phyloP scores from a whole-genome alignment of 1,140 invertebrate genomes.

The Drosophila orosa region DNA sequence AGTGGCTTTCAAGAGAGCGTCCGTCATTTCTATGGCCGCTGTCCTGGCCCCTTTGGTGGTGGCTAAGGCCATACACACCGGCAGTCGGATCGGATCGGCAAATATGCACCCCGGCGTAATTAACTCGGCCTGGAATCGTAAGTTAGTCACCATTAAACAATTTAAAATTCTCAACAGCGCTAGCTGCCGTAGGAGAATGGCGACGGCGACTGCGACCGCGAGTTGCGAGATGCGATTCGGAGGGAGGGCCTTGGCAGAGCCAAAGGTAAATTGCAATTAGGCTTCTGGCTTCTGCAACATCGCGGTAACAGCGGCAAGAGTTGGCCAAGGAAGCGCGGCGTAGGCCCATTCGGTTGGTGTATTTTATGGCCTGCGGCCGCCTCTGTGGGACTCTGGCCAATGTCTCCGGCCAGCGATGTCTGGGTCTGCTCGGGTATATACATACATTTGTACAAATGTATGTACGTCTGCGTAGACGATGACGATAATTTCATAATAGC shows the following conservation, averaged over 20 bases:
- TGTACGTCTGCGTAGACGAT: slow-evolving; percentile 38
- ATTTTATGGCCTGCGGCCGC: slow-evolving; percentile 73
- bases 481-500: slow-evolving; percentile 81
- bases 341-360: slow-evolving; percentile 71
- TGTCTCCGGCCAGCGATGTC: slow-evolving; percentile 53
- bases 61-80: slow-evolving; percentile 30
- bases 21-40: slow-evolving; percentile 41
- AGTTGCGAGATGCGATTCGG: slow-evolving; percentile 8
- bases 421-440: slow-evolving; percentile 18
- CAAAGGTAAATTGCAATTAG: slow-evolving; percentile 81
- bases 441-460: background rate
- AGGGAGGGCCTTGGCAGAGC: slow-evolving; percentile 45
- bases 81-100: slow-evolving; percentile 54
- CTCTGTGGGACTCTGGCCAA: slow-evolving; percentile 47
- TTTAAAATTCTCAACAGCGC: slow-evolving; percentile 79
- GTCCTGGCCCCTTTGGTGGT: slow-evolving; percentile 9
- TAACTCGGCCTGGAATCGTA: slow-evolving; percentile 81
- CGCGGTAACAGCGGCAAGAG: slow-evolving; percentile 22
- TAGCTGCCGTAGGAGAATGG: slow-evolving; percentile 34
- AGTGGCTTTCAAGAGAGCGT: slow-evolving; percentile 12
- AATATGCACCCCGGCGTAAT: slow-evolving; percentile 82
- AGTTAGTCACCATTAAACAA: slow-evolving; percentile 83
- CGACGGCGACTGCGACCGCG: background rate
- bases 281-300: slow-evolving; percentile 73
- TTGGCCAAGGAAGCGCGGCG: slow-evolving; percentile 23